Percentiles rank a stretch among this genome's conserved stretches.
Evolutionary conservation across 2,888 invertebrate genomes (phyloP).

Genomic region (Seladonia tumulorum): DNA sequence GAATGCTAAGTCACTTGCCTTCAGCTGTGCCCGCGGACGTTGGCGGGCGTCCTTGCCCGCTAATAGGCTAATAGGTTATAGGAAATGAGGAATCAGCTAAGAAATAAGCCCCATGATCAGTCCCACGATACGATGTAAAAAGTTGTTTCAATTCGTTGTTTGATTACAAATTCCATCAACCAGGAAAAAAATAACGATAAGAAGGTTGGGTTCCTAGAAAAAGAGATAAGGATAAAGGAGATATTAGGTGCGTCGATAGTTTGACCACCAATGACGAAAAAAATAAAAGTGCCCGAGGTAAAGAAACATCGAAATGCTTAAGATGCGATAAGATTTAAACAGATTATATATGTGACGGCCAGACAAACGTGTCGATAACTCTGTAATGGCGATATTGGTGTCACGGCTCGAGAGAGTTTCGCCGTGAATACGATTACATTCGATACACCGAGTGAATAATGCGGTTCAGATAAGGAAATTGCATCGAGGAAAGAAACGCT

Average conservation of each 20-base stretch:
- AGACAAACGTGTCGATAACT: constrained; percentile 40
- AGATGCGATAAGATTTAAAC: constrained; percentile 13
- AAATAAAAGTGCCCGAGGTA: neutral
- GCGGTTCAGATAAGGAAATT: neutral
- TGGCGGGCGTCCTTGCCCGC: too few species aligned
- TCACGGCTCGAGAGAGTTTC: neutral
- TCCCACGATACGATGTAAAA: neutral
- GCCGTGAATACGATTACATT: constrained; percentile 46
- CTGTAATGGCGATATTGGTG: constrained; percentile 24
- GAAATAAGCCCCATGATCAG: neutral
- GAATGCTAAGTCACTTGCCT: too few species aligned
- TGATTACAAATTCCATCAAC: neutral
- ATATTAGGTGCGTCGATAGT: neutral
- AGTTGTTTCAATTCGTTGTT: neutral
- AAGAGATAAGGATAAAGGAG: neutral
- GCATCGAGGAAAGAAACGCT: neutral
- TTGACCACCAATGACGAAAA: constrained; percentile 4
- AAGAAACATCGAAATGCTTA: neutral
- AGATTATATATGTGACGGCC: constrained; percentile 22
- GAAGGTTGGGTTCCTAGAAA: neutral
- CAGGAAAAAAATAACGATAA: neutral
- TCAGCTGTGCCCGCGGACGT: too few species aligned
- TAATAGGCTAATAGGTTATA: neutral
- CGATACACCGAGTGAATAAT: neutral
- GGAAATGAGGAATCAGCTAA: neutral